These are phyloP conservation scores for Ochotona princeps DNA, from an alignment of 2,113 vertebrate genomes.

Conservation along the genomic window DNA sequence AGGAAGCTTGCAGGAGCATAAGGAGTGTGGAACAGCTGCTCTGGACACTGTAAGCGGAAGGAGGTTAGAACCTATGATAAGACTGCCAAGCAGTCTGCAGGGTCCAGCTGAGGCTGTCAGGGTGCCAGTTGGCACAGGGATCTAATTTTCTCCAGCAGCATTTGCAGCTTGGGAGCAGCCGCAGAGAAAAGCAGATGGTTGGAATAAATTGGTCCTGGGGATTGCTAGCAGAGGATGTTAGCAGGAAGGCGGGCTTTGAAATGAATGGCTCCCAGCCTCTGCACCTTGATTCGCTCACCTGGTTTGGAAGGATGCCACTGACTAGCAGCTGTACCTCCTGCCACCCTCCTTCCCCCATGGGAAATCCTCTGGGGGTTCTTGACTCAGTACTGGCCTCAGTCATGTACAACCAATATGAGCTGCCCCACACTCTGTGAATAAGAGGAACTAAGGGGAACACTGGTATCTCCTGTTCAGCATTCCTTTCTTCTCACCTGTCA, in stretches of 20 bases:
- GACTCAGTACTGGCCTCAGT: not conserved
- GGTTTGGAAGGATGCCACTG: not conserved
- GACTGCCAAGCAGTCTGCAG: not conserved
- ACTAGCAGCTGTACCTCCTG: not conserved
- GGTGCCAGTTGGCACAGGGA: constrained; percentile 61
- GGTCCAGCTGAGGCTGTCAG: constrained; percentile 24
- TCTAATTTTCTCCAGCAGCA: constrained; percentile 43
- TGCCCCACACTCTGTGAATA: not conserved
- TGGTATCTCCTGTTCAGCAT: not conserved
- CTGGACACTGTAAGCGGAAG: not conserved
- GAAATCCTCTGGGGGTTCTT: not conserved
- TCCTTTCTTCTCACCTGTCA: not conserved
- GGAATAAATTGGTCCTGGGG: constrained; percentile 54
- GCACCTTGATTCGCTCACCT: not conserved
- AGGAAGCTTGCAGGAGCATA: not conserved
- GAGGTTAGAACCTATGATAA: not conserved
- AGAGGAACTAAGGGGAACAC: not conserved
- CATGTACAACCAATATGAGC: not conserved
- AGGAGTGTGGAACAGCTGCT: constrained; percentile 45
- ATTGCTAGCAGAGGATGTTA: not conserved
- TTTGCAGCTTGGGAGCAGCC: constrained; percentile 55
- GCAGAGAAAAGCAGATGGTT: constrained; percentile 66
- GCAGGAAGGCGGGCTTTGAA: not conserved
- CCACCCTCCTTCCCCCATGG: too few species aligned
- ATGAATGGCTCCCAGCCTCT: not conserved